Evolutionary conservation across 2,113 vertebrate genomes (phyloP).

Genomic region (Ondatra zibethicus): DNA sequence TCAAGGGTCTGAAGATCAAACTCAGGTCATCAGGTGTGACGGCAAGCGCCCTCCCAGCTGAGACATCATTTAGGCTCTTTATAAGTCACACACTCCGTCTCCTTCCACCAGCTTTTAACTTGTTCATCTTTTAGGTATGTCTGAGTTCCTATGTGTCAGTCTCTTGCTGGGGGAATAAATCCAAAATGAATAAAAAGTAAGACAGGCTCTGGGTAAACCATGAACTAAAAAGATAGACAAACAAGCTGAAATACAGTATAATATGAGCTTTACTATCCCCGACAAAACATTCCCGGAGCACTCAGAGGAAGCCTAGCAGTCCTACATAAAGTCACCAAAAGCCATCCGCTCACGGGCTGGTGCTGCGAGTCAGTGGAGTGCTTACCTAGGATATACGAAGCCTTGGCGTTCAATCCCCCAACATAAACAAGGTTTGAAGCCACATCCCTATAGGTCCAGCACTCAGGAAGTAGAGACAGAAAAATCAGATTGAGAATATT

Average conservation of each 20-base stretch:
- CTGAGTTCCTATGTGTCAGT: background rate
- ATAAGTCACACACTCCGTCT: conserved; percentile 16
- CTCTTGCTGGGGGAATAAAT: background rate
- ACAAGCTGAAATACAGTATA: background rate
- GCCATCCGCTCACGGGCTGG: background rate
- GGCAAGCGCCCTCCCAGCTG: background rate
- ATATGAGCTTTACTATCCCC: background rate
- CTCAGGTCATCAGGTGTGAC: background rate
- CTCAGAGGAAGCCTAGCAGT: background rate
- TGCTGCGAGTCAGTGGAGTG: background rate
- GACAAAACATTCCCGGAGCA: background rate
- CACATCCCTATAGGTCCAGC: background rate
- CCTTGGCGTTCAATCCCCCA: background rate
- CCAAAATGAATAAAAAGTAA: conserved; percentile 10
- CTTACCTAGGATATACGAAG: background rate
- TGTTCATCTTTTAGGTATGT: background rate
- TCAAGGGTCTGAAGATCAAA: background rate
- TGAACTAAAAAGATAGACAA: conserved; percentile 7
- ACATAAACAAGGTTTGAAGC: background rate
- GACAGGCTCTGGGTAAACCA: background rate
- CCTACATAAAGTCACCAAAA: conserved; percentile 7
- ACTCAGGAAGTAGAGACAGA: background rate
- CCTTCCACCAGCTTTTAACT: conserved; percentile 29
- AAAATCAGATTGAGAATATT: background rate
- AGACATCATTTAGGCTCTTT: background rate